Evolutionary conservation across 2,888 invertebrate species (phyloP), one percentile per base, ranked within the genome.

Genomic region (Drosophila emarginata): DNA sequence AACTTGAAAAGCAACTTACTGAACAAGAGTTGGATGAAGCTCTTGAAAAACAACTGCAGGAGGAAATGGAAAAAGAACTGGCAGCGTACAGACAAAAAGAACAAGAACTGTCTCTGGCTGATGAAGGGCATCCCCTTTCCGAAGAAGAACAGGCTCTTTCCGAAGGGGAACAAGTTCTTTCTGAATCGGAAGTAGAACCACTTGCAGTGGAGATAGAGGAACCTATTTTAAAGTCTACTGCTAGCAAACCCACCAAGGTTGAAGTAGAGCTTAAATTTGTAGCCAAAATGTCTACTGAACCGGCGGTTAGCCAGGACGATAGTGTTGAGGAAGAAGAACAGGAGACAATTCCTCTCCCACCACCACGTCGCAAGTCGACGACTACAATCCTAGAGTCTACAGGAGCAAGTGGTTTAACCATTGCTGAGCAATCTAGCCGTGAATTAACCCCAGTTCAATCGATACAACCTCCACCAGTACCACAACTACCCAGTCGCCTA

Each of bases 401-500:
- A 5, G 39, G 59, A 37, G 56, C 62, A 15, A 14, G 60, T 5
- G 53, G 61, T 9, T 26, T 85, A 40, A 71, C 74, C 54, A 64
- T 79, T 51, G 75, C 72, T 15, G 79, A 82, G 45, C 84, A 77
- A 52, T 7, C 57, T 11, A 26, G 56, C 11, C 68, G 74, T 6
- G 73, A 78, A 12, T 11, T 82, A 1, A 70, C 77, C 4, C 80
- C 79, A 0, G 59, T 87, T 2, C 74, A 84, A 52, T 45, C 84
- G 0, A 23, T 74, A 40, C 62, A 69, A 60, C 54, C 74, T 4
- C 61, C 73, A 45, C 64, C 77, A 36, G 64, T 69, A n/a, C 50
- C 74, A 4, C 79, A 79, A 21, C 45, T 83, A 4, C 82, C 90
- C 1, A 74, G 73, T 1, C 90, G 74, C 23, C 94, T 97, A 1